A percentile compares a stretch with the other conserved stretches of the same genome.
These are phyloP conservation scores for Momotus momota DNA, from an alignment of 2,797 vertebrate species.

Conservation along the genomic window DNA sequence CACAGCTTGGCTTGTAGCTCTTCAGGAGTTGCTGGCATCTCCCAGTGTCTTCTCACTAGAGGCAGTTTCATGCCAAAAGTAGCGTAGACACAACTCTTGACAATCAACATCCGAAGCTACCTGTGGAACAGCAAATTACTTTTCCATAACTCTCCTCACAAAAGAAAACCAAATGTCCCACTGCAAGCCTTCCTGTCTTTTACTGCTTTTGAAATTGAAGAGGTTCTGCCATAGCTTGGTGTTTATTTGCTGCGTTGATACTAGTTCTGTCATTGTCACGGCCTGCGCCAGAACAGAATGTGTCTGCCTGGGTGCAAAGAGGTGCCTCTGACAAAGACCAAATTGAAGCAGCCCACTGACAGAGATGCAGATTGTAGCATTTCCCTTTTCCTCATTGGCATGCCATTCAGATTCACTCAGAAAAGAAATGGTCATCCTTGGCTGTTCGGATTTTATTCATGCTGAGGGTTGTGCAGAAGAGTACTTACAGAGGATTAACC, in stretches of 20 bases:
- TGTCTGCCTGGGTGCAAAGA: not conserved
- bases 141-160: not conserved
- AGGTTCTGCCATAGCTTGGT: not conserved
- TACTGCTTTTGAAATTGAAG: not conserved
- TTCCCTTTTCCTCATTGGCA: not conserved
- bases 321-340: not conserved
- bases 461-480: not conserved
- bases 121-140: constrained; percentile 13
- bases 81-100: not conserved
- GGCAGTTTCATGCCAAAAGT: not conserved
- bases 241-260: not conserved
- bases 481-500: too few species aligned
- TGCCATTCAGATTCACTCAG: not conserved
- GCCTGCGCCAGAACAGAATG: not conserved
- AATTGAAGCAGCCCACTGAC: not conserved
- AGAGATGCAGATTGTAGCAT: not conserved
- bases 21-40: not conserved
- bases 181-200: not conserved
- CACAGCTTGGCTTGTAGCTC: not conserved
- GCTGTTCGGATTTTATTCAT: not conserved
- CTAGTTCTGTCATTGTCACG: not conserved
- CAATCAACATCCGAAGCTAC: not conserved
- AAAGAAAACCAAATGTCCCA: not conserved
- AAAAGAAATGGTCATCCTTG: not conserved
- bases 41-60: not conserved